Base-by-base conservation (phyloP, 2,113 vertebrate species). In the Perca schrenkii region DNA sequence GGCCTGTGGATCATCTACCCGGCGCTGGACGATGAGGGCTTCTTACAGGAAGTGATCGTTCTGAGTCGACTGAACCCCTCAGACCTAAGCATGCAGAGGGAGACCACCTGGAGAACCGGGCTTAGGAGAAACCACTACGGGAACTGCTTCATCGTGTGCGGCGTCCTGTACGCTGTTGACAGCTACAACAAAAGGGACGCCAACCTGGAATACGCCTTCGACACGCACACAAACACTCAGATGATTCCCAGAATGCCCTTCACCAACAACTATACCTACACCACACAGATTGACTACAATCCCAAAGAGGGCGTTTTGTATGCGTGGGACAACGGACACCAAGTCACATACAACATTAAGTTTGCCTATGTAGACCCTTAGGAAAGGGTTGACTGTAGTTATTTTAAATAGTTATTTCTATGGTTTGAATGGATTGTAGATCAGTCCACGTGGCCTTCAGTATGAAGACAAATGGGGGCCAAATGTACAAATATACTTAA, bases 141-240 rank as follows among this genome's bases (percentile, higher is more conserved):
- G 57, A 98, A 99, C 94, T 98, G 97, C 91, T 99, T 99, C 17
- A 94, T 99, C 14, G 97, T 99, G 84, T 99, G 98, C 0, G 98
- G 98, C 1, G 98, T 99, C 81, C 94, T 99, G n/a, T 99, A 99
- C 0, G 97, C 98, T 0, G 97, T 98, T 0, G 97, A 99, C 93
- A 98, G 97, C 95, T 96, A 96, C 91, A 96, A 97, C 88, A 95
- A 95, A 84, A 96, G 89, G 67, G 95, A 98, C 0, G 97, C 97
- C 90, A 97, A 97, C 88, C 96, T 99, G 93, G 97, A 97, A 34
- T 99, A 99, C 0, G 98, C 98, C 86, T 99, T 98, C 0, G 98
- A 99, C 94, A 99, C 98, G 0, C 98, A 99, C 96, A 99, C 98
- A 87, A 98, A 98, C 93, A 99, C 98, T 0, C 98, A 99, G 92